Base-by-base conservation (phyloP, 2,888 invertebrate species). In the Drosophila putrida region DNA sequence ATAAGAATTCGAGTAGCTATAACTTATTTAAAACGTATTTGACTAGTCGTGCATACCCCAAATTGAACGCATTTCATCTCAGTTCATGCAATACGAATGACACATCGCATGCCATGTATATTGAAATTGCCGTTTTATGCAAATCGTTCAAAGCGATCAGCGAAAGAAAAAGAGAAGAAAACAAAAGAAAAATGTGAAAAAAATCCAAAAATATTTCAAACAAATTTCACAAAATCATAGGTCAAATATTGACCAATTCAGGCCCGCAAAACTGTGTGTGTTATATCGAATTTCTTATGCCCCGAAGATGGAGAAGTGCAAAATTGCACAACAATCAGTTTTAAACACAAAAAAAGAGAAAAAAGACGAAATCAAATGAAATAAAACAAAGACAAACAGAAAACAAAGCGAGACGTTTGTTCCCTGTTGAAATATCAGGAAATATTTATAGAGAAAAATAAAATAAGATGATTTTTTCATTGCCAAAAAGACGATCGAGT, bases 161-260 rank as follows among this genome's bases (percentile, higher is more conserved):
- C 10, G 10, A 57, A 51, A 38, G 53, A 28, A 35, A 71, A 33
- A 31, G 35, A 31, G 28, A 31, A 31, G 8, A 9, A 31, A 31
- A 28, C 15, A 46, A 49, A n/a, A 35, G 44, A 54, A 66, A 69
- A 70, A 78, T n/a, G 2, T 1, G 28, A 13, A 27, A 9, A 41
- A 39, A 46, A 62, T 11, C n/a, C n/a, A n/a, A n/a, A n/a, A n/a
- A 39, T 51, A 69, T 73, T 73, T 73, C 65, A 60, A 44, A 78
- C 28, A 66, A 71, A 77, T 75, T 75, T 71, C 71, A 79, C 62
- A 77, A 71, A 76, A 55, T 67, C 83, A 71, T 80, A 68, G 78
- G 69, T 78, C 79, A 76, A 80, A 80, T 62, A 85, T 82, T 82
- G 77, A 88, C 71, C 71, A 85, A 82, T 75, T 49, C 33, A 25